These are phyloP conservation scores for Nephrotoma flavescens DNA, from an alignment of 2,888 invertebrate genomes.

Conservation along the genomic window DNA sequence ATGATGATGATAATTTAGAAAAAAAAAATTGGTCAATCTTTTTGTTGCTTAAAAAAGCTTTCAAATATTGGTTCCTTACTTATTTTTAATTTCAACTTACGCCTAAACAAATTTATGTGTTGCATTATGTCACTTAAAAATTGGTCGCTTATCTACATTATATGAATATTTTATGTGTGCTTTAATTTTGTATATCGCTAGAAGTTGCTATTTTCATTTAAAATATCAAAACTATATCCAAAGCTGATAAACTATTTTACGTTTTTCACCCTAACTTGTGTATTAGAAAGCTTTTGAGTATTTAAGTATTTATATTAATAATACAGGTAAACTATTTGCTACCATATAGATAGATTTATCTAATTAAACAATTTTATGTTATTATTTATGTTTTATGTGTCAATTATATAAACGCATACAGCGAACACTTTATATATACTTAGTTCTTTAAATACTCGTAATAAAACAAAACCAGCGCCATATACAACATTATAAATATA, in stretches of 20 bases:
- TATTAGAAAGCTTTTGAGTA: background rate
- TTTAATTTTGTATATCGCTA: background rate
- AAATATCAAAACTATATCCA: background rate
- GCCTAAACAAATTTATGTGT: background rate
- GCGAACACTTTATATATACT: background rate
- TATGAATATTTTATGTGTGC: background rate
- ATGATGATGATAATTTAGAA: background rate
- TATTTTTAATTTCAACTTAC: background rate
- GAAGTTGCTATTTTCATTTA: background rate
- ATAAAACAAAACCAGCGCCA: background rate
- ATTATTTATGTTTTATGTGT: background rate
- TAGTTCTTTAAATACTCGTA: background rate
- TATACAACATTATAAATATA: background rate
- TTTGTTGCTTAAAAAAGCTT: background rate
- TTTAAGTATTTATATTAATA: background rate
- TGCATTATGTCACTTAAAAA: background rate
- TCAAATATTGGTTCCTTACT: background rate
- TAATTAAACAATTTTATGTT: background rate
- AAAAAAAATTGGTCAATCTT: background rate
- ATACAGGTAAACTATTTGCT: background rate
- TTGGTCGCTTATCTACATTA: background rate
- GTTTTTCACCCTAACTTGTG: background rate
- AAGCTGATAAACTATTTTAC: background rate
- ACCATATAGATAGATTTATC: background rate
- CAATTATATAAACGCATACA: background rate